Percentiles rank a stretch among this genome's conserved stretches.
These are phyloP conservation scores for Brachymystax lenok DNA, from an alignment of 2,797 vertebrate genomes.

Conservation along the genomic window DNA sequence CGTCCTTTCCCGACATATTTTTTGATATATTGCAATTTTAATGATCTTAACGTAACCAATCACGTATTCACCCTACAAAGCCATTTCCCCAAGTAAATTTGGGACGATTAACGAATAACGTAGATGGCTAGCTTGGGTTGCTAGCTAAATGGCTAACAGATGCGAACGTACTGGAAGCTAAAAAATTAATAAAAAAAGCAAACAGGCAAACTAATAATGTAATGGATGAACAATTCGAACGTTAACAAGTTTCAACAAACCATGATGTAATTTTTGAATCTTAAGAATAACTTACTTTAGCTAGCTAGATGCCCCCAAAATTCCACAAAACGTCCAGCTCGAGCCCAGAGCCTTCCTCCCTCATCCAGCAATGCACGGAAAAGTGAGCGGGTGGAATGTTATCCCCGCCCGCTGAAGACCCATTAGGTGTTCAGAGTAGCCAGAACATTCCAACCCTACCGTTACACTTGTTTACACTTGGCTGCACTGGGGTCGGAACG, in stretches of 20 bases:
- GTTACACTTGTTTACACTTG: no score
- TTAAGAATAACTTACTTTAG: constrained; percentile 67
- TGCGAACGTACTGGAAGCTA: not conserved
- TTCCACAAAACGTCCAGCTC: constrained; percentile 67
- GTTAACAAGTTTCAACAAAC: not conserved
- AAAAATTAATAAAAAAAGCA: not conserved
- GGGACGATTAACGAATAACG: not conserved
- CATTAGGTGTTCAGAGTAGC: constrained; percentile 5
- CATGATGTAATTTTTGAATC: not conserved
- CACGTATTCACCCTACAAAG: not conserved
- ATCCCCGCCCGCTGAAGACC: not conserved
- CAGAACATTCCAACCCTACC: no score
- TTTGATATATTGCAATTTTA: not conserved
- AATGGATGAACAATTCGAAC: not conserved
- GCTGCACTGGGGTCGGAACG: no score
- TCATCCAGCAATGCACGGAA: constrained; percentile 62
- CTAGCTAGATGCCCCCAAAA: constrained; percentile 53
- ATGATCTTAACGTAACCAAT: not conserved
- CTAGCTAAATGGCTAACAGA: constrained; percentile 7
- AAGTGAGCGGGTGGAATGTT: constrained; percentile 52
- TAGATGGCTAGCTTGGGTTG: not conserved
- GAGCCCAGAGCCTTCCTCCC: constrained; percentile 48
- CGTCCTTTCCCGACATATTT: not conserved
- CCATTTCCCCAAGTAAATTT: not conserved
- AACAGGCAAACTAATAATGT: not conserved